phyloP scores from a whole-genome alignment of 2,888 invertebrate species.

The Harmothoe impar region DNA sequence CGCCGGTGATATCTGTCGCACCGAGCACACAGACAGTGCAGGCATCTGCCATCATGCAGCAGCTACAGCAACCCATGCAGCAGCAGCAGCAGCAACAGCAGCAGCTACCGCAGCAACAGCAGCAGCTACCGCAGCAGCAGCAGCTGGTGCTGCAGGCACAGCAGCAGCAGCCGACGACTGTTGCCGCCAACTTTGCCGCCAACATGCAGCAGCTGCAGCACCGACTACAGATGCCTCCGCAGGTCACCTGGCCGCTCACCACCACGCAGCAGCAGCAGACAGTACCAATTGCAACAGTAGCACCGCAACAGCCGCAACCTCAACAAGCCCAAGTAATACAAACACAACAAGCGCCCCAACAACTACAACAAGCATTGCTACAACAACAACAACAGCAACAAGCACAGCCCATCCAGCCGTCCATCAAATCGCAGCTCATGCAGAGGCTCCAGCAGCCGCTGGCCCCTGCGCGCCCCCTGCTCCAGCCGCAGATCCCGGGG shows the following conservation, averaged over 20 bases:
- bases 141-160: conserved; percentile 52
- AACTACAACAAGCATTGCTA: conserved; percentile 3
- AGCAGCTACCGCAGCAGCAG: neutral
- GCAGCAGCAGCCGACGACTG: neutral
- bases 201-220: conserved; percentile 63
- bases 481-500: conserved; percentile 36
- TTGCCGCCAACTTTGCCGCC: conserved; percentile 15
- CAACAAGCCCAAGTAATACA: neutral
- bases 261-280: conserved; percentile 14
- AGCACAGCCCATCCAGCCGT: conserved; percentile 43
- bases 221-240: conserved; percentile 47
- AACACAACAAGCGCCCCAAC: neutral
- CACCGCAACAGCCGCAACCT: conserved; percentile 45
- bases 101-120: conserved; percentile 55
- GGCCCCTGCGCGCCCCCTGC: conserved; percentile 6
- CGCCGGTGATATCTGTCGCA: conserved; percentile 5
- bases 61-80: conserved; percentile 41
- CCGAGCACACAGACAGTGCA: conserved; percentile 59
- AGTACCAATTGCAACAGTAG: neutral
- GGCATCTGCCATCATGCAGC: conserved; percentile 59
- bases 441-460: conserved; percentile 50
- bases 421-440: conserved; percentile 55
- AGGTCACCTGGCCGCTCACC: conserved; percentile 53
- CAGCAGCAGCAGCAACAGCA: conserved; percentile 56
- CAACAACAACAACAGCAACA: conserved; percentile 23